Conservation (phyloP, 2,113 vertebrate species). For the Dermatemys mawii region DNA sequence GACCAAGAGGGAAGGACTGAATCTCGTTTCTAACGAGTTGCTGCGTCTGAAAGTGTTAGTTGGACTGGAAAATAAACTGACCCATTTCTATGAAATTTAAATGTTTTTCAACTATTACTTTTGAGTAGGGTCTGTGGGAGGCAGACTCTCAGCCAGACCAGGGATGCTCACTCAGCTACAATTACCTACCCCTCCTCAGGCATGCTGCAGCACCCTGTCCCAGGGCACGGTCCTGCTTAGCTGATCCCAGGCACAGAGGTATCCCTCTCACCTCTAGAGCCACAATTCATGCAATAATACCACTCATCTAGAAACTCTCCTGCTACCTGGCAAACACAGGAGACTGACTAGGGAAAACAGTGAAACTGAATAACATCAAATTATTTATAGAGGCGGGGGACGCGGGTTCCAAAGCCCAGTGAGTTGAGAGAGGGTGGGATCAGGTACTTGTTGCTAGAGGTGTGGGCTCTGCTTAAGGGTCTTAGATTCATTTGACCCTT, state of each 20-base stretch:
- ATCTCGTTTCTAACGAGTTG: background rate
- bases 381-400: too few relatives aligned
- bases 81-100: fast-evolving
- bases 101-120: background rate
- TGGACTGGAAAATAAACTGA: background rate
- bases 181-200: background rate
- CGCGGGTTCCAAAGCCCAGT: too few relatives aligned
- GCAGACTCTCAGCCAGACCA: background rate
- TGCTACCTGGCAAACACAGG: background rate
- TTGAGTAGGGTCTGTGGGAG: background rate
- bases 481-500: too few relatives aligned
- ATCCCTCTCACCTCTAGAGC: background rate
- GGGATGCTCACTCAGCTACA: background rate
- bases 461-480: too few relatives aligned
- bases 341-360: too few relatives aligned
- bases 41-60: background rate
- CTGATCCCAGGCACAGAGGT: background rate
- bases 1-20: background rate
- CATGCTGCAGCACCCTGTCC: background rate
- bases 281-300: background rate
- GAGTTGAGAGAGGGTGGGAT: too few relatives aligned
- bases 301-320: background rate
- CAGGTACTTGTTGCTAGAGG: too few relatives aligned
- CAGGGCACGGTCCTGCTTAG: background rate
- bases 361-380: too few relatives aligned